Percentiles rank a stretch among this genome's conserved stretches.
phyloP scores from a whole-genome alignment of 2,797 vertebrate genomes.

The Poeciliopsis paucimaculata region DNA sequence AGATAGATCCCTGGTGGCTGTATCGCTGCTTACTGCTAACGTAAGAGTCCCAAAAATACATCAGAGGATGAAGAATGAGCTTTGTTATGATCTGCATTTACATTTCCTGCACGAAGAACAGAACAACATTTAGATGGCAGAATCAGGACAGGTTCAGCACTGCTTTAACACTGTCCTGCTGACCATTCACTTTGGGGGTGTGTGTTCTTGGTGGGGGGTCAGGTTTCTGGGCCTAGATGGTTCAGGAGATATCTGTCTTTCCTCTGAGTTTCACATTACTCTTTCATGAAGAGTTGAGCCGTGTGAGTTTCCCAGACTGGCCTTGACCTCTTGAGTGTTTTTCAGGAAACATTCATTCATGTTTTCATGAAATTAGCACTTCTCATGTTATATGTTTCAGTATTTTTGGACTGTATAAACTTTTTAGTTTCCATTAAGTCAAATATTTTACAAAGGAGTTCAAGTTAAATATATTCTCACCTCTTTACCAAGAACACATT shows the following conservation, averaged over 20 bases:
- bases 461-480: neutral
- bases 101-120: neutral
- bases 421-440: neutral
- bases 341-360: neutral
- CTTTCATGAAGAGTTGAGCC: slow-evolving; percentile 8
- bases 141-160: neutral
- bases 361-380: neutral
- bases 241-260: slow-evolving; percentile 39
- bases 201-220: slow-evolving; percentile 3
- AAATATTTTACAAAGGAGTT: neutral
- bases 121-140: neutral
- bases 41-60: slow-evolving; percentile 10
- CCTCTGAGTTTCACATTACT: slow-evolving; percentile 56
- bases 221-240: slow-evolving; percentile 49
- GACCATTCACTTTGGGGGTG: slow-evolving; percentile 11
- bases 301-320: neutral
- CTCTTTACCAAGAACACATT: neutral
- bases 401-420: neutral
- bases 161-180: neutral
- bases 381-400: neutral
- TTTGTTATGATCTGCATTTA: slow-evolving; percentile 18
- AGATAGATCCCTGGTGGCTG: slow-evolving; percentile 34
- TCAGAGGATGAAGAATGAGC: slow-evolving; percentile 27
- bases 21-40: slow-evolving; percentile 8
- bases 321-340: neutral